Percentiles rank a stretch among this genome's conserved stretches.
phyloP scores from a whole-genome alignment of 2,888 invertebrate genomes.

The Pegoplata infirma region DNA sequence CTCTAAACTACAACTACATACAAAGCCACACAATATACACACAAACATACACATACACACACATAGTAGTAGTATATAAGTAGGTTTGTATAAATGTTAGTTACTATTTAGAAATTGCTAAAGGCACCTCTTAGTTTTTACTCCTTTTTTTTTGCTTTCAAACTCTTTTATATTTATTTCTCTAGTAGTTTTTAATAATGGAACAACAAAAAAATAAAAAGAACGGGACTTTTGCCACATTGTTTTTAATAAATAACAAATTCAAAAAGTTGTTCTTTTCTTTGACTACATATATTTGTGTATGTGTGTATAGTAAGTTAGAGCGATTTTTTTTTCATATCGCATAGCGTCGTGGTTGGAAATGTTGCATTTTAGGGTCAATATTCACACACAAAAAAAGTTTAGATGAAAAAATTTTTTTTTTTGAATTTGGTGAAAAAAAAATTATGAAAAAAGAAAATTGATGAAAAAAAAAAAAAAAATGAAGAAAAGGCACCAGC shows the following conservation, averaged over 20 bases:
- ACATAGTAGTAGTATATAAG: too few species aligned
- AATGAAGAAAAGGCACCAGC: too few species aligned
- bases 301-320: not conserved
- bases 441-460: too few species aligned
- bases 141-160: not conserved
- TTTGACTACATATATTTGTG: not conserved
- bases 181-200: constrained; percentile 25
- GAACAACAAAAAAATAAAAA: not conserved
- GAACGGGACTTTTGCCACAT: constrained; percentile 29
- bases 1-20: constrained; percentile 22
- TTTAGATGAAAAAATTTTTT: too few species aligned
- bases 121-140: constrained; percentile 26
- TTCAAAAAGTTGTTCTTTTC: constrained; percentile 42
- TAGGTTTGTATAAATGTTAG: too few species aligned
- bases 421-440: too few species aligned
- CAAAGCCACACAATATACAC: not conserved
- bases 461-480: too few species aligned
- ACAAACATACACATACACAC: too few species aligned
- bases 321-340: too few species aligned
- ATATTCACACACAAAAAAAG: too few species aligned
- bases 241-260: constrained; percentile 53
- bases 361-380: too few species aligned
- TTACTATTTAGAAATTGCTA: constrained; percentile 48
- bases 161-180: constrained; percentile 13
- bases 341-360: too few species aligned